These are phyloP conservation scores for Cotesia typhae DNA, from an alignment of 1,140 invertebrate genomes.

Conservation along the genomic window DNA sequence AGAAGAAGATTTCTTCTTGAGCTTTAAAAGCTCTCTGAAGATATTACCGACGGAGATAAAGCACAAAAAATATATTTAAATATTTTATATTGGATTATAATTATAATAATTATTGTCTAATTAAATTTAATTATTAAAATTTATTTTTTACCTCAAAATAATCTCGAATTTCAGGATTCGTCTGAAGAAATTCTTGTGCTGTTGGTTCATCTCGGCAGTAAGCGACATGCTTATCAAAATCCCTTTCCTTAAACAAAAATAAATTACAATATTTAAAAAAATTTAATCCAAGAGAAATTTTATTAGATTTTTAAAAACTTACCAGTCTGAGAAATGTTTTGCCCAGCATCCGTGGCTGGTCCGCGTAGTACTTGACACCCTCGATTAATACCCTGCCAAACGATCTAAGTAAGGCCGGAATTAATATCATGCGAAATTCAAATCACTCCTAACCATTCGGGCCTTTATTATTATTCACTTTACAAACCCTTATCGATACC, in stretches of 20 bases:
- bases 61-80: too few species aligned
- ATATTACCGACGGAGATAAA: too few species aligned
- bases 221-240: slow-evolving; percentile 92
- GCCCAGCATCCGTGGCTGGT: slow-evolving; percentile 85
- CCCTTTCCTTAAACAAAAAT: slow-evolving; percentile 74
- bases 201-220: slow-evolving; percentile 88
- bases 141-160: slow-evolving; percentile 80
- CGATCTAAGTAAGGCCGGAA: slow-evolving; percentile 67
- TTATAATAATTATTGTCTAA: background rate
- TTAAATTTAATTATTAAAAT: background rate
- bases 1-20: too few species aligned
- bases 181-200: slow-evolving; percentile 81
- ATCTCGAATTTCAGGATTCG: slow-evolving; percentile 74
- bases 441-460: slow-evolving; percentile 52
- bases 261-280: slow-evolving; percentile 29
- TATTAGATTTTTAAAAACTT: slow-evolving; percentile 47
- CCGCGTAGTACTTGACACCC: slow-evolving; percentile 91
- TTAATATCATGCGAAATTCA: slow-evolving; percentile 64
- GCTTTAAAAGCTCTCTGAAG: too few species aligned
- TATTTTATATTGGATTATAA: background rate
- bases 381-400: slow-evolving; percentile 87
- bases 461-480: background rate
- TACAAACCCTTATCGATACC: background rate
- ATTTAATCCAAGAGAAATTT: slow-evolving; percentile 13
- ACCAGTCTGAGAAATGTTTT: slow-evolving; percentile 86